phyloP scores from a whole-genome alignment of 2,888 invertebrate genomes.

The Leptarthrus brevirostris region DNA sequence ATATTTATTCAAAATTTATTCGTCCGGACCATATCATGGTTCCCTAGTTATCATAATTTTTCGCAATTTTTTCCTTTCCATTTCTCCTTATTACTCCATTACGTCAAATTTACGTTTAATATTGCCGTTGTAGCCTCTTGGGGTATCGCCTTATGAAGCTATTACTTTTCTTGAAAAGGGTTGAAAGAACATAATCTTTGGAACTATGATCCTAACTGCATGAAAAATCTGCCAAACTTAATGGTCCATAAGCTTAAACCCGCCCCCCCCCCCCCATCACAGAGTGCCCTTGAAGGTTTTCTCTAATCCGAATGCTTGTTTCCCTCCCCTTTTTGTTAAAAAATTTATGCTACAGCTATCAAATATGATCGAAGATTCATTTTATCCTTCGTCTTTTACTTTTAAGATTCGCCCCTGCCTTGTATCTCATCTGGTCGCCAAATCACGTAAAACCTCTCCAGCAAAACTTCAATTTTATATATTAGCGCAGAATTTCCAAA shows the following conservation, averaged over 20 bases:
- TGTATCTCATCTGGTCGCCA: conserved; percentile 51
- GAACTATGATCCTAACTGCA: conserved; percentile 45
- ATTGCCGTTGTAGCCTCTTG: conserved; percentile 11
- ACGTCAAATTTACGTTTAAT: conserved; percentile 29
- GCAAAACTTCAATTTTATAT: conserved; percentile 51
- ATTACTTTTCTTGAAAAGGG: conserved; percentile 33
- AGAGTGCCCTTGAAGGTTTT: not conserved
- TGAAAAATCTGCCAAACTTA: conserved; percentile 48
- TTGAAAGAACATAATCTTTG: conserved; percentile 27
- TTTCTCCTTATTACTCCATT: conserved; percentile 44
- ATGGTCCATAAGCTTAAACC: conserved; percentile 42
- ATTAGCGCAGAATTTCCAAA: conserved; percentile 48
- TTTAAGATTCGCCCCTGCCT: not conserved
- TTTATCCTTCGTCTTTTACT: conserved; percentile 29
- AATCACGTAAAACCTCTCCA: conserved; percentile 49
- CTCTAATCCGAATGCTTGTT: not conserved
- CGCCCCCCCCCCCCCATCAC: conserved; percentile 11
- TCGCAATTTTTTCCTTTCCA: conserved; percentile 44
- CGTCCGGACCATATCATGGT: conserved; percentile 9
- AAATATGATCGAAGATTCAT: conserved; percentile 36
- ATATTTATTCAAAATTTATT: conserved; percentile 45
- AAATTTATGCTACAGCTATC: conserved; percentile 36
- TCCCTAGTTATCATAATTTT: conserved; percentile 44
- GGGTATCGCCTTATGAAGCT: conserved; percentile 25
- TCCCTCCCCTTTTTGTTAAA: not conserved